Percentiles rank a stretch among this genome's conserved stretches.
These are phyloP conservation scores for Xiphorhynchus elegans DNA, from an alignment of 2,113 vertebrate species.

Conservation along the genomic window DNA sequence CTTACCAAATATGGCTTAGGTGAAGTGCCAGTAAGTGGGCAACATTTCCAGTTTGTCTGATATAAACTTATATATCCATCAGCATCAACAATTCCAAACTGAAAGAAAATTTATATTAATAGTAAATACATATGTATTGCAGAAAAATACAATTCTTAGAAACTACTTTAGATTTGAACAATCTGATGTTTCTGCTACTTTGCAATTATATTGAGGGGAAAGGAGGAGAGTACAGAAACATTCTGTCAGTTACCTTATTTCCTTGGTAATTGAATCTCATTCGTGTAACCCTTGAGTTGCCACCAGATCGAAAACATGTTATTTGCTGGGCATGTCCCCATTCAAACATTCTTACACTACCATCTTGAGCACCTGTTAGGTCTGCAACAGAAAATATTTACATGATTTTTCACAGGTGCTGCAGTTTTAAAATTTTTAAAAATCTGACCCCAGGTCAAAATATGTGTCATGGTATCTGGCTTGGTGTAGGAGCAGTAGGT, in stretches of 20 bases:
- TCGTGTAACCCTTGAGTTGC: constrained; percentile 92
- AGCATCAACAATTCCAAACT: constrained; percentile 97
- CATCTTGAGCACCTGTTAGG: constrained; percentile 95
- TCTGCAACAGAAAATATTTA: constrained; percentile 76
- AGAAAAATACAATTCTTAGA: not conserved
- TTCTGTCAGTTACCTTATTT: constrained; percentile 86
- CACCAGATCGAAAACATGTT: constrained; percentile 93
- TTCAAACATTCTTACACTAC: constrained; percentile 98
- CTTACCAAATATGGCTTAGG: constrained; percentile 95
- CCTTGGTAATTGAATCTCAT: constrained; percentile 97
- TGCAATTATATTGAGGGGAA: not conserved
- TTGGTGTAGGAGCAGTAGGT: not conserved
- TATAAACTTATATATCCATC: constrained; percentile 95
- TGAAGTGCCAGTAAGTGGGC: constrained; percentile 82
- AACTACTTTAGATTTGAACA: not conserved
- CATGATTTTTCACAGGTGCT: not conserved
- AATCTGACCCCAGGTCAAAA: not conserved
- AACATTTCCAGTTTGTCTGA: constrained; percentile 91
- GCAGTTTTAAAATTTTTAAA: not conserved
- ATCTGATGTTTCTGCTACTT: not conserved
- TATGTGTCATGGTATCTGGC: not conserved
- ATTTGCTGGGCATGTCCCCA: constrained; percentile 99
- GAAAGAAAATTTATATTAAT: not conserved
- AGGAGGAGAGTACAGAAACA: not conserved
- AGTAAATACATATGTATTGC: not conserved